Conservation (phyloP, 37 sponge, comb jelly and placozoan genomes). For the Diacarnus erythraeanus region DNA sequence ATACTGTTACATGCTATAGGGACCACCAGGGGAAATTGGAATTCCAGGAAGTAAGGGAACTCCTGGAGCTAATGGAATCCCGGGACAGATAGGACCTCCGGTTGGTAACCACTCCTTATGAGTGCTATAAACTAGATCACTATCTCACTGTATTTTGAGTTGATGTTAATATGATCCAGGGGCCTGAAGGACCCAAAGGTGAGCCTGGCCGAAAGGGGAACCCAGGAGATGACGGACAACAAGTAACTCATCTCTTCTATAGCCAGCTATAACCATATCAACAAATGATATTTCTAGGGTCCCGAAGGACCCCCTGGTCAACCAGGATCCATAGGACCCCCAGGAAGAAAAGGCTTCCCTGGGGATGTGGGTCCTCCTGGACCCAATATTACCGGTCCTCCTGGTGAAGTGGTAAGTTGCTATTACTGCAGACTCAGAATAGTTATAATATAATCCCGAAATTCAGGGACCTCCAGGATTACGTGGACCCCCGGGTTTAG, state of each 20-base stretch:
- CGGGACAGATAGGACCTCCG: neutral
- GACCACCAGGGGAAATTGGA: conserved; percentile 8
- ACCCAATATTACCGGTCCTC: neutral
- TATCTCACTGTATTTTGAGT: too few relatives aligned
- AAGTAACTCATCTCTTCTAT: too few relatives aligned
- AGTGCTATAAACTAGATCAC: too few relatives aligned
- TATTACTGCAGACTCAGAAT: neutral
- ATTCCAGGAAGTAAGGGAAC: neutral
- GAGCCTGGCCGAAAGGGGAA: conserved; percentile 24
- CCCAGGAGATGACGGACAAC: conserved; percentile 25
- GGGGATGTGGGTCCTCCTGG: conserved; percentile 8
- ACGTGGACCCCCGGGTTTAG: neutral
- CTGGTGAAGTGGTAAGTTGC: neutral
- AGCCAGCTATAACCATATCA: neutral
- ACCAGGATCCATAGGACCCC: conserved; percentile 4
- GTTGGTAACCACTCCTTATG: too few relatives aligned
- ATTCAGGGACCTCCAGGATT: neutral
- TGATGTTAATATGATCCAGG: too few relatives aligned
- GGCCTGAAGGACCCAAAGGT: too few relatives aligned
- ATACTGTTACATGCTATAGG: neutral
- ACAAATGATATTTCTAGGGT: neutral
- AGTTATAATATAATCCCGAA: too few relatives aligned
- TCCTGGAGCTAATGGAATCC: neutral
- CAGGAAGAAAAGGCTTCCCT: conserved; percentile 22
- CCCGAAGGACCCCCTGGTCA: conserved; percentile 10